Evolutionary conservation across 2,888 invertebrate species (phyloP), one percentile per base, ranked within the genome.

Genomic region (Xestia c-nigrum): DNA sequence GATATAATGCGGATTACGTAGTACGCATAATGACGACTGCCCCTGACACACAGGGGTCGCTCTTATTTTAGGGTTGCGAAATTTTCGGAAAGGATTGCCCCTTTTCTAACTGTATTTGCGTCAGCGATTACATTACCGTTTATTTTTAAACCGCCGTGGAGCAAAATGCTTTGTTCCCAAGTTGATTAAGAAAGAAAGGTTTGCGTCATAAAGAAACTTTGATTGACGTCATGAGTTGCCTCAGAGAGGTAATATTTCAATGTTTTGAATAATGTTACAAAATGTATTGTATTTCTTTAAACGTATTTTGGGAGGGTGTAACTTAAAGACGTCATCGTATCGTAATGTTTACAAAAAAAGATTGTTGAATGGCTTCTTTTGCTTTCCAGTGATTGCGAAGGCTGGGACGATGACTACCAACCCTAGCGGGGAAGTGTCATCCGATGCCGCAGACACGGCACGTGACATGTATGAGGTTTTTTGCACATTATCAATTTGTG

Each of bases 1-100:
- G 92, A 88, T 88, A 88, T 92, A 93, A 93, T 93, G 93, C 91
- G 95, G 95, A 95, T 95, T 95, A 95, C 93, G 93, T 90, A 90
- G 89, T 88, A 85, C 88, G 86, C 83, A 88, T 93, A 91, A 92
- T 89, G 85, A 80, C 76, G 78, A 86, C 78, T 89, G 89, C 78
- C 81, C 40, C 63, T 88, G 83, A 83, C 88, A 85, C 74, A 76
- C 72, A 79, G 81, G 86, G 89, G 89, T 80, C 75, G 52, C 64
- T 81, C 75, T 78, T 72, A 82, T 82, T 83, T 76, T 88, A 84
- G 87, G 87, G 83, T 83, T 88, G 78, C 72, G 67, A 78, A 80
- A 84, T 61, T 40, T 74, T 69, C 19, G n/a, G 55, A 74, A 80
- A 72, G 70, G 63, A 63, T 79, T 72, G 52, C 40, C 68, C 69